Base-by-base conservation (phyloP, 2,113 vertebrate genomes). In the Oryzias celebensis region DNA sequence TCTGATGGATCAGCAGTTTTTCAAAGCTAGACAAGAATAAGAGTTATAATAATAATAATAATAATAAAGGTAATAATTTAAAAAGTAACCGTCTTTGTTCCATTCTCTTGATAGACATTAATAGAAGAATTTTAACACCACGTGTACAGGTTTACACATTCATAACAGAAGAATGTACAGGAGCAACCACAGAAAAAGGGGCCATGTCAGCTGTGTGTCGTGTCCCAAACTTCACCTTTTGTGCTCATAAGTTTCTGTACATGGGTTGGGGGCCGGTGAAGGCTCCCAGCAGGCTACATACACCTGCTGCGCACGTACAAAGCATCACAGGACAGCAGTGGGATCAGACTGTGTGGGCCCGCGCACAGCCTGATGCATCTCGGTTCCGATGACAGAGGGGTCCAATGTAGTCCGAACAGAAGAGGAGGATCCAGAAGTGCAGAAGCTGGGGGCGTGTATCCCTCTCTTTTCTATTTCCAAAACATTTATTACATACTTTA, bases 111-210 rank as follows among this genome's bases (percentile, higher is more conserved):
- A 93, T 95, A 92, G 93, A 96, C 94, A 96, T 93, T 94, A 93
- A 95, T 93, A 94, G 94, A 94, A 94, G 91, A 92, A 90, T 93
- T 90, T 93, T 90, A 92, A 97, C 94, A 93, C 94, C 93, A 96
- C 94, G 84, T 89, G 87, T 89, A 92, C 89, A 90, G 88, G 88
- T 88, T 91, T 85, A 95, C 93, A 96, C 92, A 78, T 94, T 89
- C 93, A 92, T 90, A 90, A 93, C 93, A 84, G 66, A 86, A 85
- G 84, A 90, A 89, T 87, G 88, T 87, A 91, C 85, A 88, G 83
- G 85, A 81, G 85, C 74, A 81, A 88, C 83, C 79, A 86, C 82
- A 81, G 79, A 80, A 70, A 71, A 65, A 22, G 79, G 72, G 76
- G 77, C 7, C 80, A 71, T 62, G 31, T 81, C 75, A n/a, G 77